phyloP scores from a whole-genome alignment of 2,888 invertebrate species.

The Eurytoma californica region DNA sequence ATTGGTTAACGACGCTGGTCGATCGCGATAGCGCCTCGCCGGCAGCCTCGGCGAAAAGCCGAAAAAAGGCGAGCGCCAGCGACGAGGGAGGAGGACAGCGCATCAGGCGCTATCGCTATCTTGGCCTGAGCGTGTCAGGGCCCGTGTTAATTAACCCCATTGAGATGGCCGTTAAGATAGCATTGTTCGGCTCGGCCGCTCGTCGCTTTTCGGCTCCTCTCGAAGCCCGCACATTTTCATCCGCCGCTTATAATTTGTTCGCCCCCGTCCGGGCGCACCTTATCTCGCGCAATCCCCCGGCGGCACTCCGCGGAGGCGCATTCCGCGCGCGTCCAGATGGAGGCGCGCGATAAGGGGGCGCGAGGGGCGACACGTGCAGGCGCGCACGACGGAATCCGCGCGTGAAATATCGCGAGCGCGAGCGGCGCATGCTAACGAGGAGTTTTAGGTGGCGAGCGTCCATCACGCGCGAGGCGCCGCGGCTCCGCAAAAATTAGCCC shows the following conservation, averaged over 20 bases:
- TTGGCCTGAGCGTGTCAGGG: conserved; percentile 61
- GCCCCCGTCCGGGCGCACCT: background rate
- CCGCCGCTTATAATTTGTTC: conserved; percentile 6
- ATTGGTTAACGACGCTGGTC: conserved; percentile 21
- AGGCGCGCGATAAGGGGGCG: conserved; percentile 11
- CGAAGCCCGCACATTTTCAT: conserved; percentile 9
- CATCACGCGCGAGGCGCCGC: background rate
- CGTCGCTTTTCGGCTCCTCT: background rate
- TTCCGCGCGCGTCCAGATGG: background rate
- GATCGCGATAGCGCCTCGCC: conserved; percentile 1
- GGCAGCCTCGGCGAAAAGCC: background rate
- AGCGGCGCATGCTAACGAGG: background rate
- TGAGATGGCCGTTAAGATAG: conserved; percentile 61
- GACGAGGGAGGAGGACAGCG: background rate
- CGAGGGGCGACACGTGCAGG: background rate
- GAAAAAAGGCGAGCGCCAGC: background rate
- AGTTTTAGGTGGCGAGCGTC: background rate
- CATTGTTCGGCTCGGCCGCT: conserved; percentile 26
- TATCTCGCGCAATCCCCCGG: conserved; percentile 6
- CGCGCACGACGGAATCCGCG: conserved; percentile 17
- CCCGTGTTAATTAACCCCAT: conserved; percentile 71
- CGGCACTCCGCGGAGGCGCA: background rate
- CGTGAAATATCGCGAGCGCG: conserved; percentile 27
- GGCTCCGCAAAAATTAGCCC: too few species aligned
- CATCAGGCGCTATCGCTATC: conserved; percentile 48